Base-by-base conservation (phyloP, 2,797 vertebrate species). In the Avahi laniger region DNA sequence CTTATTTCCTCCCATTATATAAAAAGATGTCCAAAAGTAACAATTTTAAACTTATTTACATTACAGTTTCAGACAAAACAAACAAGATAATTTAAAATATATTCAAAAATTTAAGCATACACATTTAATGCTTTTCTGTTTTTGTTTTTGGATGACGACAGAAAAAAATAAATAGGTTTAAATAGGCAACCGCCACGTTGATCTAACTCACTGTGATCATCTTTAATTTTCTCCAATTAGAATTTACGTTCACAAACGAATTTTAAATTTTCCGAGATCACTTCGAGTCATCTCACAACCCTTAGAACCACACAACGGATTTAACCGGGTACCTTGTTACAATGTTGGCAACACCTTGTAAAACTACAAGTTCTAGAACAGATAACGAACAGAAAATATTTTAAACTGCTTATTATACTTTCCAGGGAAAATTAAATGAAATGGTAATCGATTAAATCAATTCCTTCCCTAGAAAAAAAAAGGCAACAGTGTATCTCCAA, bases 41-140 rank as follows among this genome's bases (percentile, higher is more conserved):
- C 52, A 89, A 86, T 9, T 84, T 73, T 72, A 67, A 82, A 69
- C 14, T n/a, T 46, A 11, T 73, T 97, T 76, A 80, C 24, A 35
- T 38, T 48, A 57, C 0, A 67, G 17, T 63, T 91, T 80, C 88
- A 86, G 35, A 82, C 9, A 89, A 94, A 70, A 82, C 33, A 65
- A 84, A 82, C 33, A 65, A 84, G 46, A 4, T 79, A 50, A 95
- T 48, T 81, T 79, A 33, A 88, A 96, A 93, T 78, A 76, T 18
- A 59, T 76, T 87, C 5, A 33, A 89, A 67, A 97, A 33, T 12
- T 10, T 48, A 84, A 91, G 48, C 10, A 76, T 63, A 85, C 1
- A 50, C 22, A 63, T 52, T 35, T 80, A 94, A 76, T 78, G 50
- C 38, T 80, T 90, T 89, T 80, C 5, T 73, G 10, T 30, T 69